Percentiles rank a stretch among this genome's conserved stretches.
phyloP scores from a whole-genome alignment of 2,888 invertebrate species.

The Drosophila tripunctata region DNA sequence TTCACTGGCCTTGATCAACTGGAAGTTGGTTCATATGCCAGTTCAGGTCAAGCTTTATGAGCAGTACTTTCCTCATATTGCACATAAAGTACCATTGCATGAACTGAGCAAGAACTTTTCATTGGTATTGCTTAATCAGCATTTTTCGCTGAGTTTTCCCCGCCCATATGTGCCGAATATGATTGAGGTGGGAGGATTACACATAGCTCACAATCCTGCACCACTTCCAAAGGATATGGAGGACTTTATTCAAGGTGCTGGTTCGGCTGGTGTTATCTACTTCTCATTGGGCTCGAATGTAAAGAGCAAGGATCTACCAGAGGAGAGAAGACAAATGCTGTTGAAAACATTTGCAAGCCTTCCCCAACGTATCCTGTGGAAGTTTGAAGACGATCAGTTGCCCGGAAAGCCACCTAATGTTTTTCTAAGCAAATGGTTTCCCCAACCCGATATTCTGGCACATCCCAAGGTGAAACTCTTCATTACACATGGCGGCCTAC shows the following conservation, averaged over 20 bases:
- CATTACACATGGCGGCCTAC: slow-evolving; percentile 85
- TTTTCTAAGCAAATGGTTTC: slow-evolving; percentile 83
- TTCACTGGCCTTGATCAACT: slow-evolving; percentile 63
- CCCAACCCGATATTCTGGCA: slow-evolving; percentile 84
- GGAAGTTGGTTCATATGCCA: slow-evolving; percentile 65
- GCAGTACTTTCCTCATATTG: slow-evolving; percentile 59
- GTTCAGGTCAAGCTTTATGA: slow-evolving; percentile 50
- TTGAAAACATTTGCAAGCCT: slow-evolving; percentile 61
- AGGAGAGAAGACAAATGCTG: slow-evolving; percentile 59
- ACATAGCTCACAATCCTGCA: slow-evolving; percentile 72
- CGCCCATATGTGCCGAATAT: slow-evolving; percentile 83
- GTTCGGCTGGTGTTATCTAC: slow-evolving; percentile 84
- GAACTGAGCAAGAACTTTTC: slow-evolving; percentile 73
- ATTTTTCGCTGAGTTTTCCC: slow-evolving; percentile 77
- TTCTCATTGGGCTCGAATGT: slow-evolving; percentile 85
- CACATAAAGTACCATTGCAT: slow-evolving; percentile 48
- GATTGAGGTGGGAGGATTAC: slow-evolving; percentile 83
- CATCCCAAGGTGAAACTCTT: slow-evolving; percentile 85
- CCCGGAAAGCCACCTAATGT: slow-evolving; percentile 74
- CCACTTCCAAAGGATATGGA: slow-evolving; percentile 80
- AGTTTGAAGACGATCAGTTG: slow-evolving; percentile 82
- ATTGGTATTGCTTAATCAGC: slow-evolving; percentile 81
- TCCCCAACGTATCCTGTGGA: slow-evolving; percentile 83
- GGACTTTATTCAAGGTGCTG: slow-evolving; percentile 82
- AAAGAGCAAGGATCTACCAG: slow-evolving; percentile 68